Conservation (phyloP, 2,113 vertebrate genomes). For the Catharus fuscescens region DNA sequence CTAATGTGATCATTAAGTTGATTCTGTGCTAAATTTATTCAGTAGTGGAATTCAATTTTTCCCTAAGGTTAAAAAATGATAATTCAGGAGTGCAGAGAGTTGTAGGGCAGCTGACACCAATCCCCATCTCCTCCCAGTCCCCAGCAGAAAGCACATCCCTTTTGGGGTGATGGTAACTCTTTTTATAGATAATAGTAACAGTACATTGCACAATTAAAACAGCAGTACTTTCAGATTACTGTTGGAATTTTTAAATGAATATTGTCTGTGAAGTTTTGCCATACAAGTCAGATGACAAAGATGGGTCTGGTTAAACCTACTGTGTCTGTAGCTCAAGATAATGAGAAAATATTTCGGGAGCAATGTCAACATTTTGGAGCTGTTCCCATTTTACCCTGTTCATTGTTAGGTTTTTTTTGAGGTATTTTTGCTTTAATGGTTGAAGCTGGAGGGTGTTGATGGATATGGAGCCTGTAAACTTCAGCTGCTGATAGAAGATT, state of each 20-base stretch:
- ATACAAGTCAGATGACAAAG: background rate
- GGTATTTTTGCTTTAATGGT: background rate
- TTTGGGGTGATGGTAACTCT: background rate
- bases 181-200: background rate
- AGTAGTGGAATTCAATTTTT: conserved; percentile 15
- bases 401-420: background rate
- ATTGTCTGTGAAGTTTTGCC: background rate
- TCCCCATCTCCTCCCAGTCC: background rate
- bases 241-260: rapidly evolving
- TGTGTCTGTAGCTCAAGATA: background rate
- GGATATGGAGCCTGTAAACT: background rate
- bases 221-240: background rate
- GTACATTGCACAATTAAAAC: background rate
- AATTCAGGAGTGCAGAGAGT: background rate
- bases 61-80: conserved; percentile 42
- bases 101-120: background rate
- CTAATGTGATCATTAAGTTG: conserved; percentile 66
- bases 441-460: background rate
- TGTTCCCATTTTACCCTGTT: background rate
- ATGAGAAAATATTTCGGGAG: background rate
- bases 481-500: background rate
- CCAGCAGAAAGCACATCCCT: background rate
- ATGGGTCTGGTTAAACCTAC: background rate
- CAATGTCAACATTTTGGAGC: background rate
- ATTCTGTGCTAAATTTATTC: conserved; percentile 60